Base-by-base conservation (phyloP, 2,797 vertebrate genomes). In the Sebastes kiyomatsui region DNA sequence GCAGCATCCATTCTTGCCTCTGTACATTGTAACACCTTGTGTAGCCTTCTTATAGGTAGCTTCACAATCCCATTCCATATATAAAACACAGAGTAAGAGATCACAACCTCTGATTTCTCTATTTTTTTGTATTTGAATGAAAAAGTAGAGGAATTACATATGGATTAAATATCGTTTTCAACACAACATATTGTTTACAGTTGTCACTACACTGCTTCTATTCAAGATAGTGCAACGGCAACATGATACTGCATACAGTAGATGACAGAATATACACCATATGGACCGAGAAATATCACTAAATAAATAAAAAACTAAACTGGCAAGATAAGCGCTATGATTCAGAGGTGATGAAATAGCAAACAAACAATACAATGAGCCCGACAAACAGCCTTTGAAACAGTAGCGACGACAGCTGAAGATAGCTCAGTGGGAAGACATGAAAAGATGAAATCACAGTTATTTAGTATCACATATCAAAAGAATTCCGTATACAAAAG, bases 341-440 rank as follows among this genome's bases (percentile, higher is more conserved):
- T 85, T 87, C 59, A 81, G 64, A 73, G 67, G 64, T 72, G 81
- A 83, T 79, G 58, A 77, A 82, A 75, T 88, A 14, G 62, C 77
- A 82, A 79, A 79, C 74, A 66, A 84, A 80, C 49, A 83, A 74
- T 61, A 67, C 22, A 71, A 68, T 58, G 38, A 46, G 52, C n/a
- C 16, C 46, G 25, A 68, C 52, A 78, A 83, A 54, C 59, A 87
- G 80, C 54, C 49, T 81, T 71, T 88, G 69, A 78, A 84, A 75
- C 5, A 10, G 65, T 18, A 4, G 18, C 58, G 32, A 70, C 60
- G 56, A 70, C 65, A 38, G 77, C 61, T 76, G 55, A 65, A 49
- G 60, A 69, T 38, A 66, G 67, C 33, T 71, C 52, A 68, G 60
- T 30, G 13, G 42, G 61, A 72, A 64, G 38, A 82, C 38, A 69